Base-by-base conservation (phyloP, 1,140 invertebrate genomes). In the Harpegnathos saltator region DNA sequence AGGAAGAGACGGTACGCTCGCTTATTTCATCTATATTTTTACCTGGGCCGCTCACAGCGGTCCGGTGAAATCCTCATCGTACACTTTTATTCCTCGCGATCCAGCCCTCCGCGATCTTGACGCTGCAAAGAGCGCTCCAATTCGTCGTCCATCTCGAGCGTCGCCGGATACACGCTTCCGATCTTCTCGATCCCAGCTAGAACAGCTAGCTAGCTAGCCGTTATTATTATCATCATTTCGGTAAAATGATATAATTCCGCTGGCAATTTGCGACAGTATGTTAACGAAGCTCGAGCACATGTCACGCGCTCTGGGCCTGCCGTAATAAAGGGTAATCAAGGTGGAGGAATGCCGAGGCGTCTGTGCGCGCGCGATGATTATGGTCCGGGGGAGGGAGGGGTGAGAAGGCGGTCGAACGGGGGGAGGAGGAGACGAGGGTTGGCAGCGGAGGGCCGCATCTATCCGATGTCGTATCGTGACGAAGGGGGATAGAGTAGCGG, bases 201-300 rank as follows among this genome's bases (percentile, higher is more conserved):
- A n/a, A n/a, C n/a, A n/a, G n/a, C n/a, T n/a, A n/a, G n/a, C n/a
- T n/a, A n/a, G n/a, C 66, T 65, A 75, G 44, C 59, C 26, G 26
- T 29, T 52, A 54, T 54, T 54, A 77, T 66, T 84, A 83, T 71
- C 50, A 82, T 68, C 90, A 77, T 85, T 89, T 59, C 82, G 86
- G 44, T 62, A 72, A 59, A 85, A 58, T 85, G 82, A 83, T 52
- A 85, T 24, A 66, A 77, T 66, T 65, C 83, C 84, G 33, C 26
- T 86, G 15, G 82, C 83, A 59, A 48, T 87, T 88, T 44, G 50
- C 83, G 48, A 77, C 11, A 77, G 74, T 77, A 77, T 63, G 62
- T 66, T 66, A 77, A 77, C 62, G 74, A 77, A 77, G 73, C 26
- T 38, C 73, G 44, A 52, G 62, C 48, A 38, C 54, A 54, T 66